Evolutionary conservation across 2,888 invertebrate genomes (phyloP).

Genomic region (Epirrhoe tristata): DNA sequence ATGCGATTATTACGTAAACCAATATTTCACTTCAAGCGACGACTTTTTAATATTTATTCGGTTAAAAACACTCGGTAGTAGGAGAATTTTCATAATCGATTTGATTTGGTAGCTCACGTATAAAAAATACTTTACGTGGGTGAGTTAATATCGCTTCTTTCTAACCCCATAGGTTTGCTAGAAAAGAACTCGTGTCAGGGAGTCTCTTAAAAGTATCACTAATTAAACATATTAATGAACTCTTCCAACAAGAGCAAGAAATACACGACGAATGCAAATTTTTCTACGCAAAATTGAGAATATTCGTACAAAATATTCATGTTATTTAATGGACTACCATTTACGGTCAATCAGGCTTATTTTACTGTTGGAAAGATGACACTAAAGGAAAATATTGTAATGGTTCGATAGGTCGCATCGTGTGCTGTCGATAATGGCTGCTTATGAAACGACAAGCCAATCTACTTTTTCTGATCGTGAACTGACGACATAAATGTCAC

Average conservation of each 20-base stretch:
- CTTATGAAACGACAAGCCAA: slow-evolving; percentile 45
- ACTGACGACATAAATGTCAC: slow-evolving; percentile 46
- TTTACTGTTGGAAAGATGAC: background rate
- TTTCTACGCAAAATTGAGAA: too few species aligned
- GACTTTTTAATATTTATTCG: slow-evolving; percentile 41
- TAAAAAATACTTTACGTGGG: too few species aligned
- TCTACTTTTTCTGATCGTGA: slow-evolving; percentile 43
- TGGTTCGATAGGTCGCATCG: slow-evolving; percentile 40
- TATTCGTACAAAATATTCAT: too few species aligned
- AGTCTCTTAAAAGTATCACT: too few species aligned
- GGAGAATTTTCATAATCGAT: too few species aligned
- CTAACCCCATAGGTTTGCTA: too few species aligned
- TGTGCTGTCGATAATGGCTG: slow-evolving; percentile 22
- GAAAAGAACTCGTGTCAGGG: too few species aligned
- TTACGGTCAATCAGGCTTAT: background rate
- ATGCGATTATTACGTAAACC: slow-evolving; percentile 70
- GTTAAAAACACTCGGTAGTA: slow-evolving; percentile 28
- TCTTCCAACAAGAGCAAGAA: too few species aligned
- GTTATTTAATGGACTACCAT: background rate
- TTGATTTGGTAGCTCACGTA: too few species aligned
- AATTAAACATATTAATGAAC: too few species aligned
- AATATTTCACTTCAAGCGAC: slow-evolving; percentile 53
- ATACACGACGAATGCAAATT: too few species aligned
- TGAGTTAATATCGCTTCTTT: too few species aligned
- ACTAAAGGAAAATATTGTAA: background rate